phyloP scores from a whole-genome alignment of 2,888 invertebrate species.

The Chelonus formosanus region DNA sequence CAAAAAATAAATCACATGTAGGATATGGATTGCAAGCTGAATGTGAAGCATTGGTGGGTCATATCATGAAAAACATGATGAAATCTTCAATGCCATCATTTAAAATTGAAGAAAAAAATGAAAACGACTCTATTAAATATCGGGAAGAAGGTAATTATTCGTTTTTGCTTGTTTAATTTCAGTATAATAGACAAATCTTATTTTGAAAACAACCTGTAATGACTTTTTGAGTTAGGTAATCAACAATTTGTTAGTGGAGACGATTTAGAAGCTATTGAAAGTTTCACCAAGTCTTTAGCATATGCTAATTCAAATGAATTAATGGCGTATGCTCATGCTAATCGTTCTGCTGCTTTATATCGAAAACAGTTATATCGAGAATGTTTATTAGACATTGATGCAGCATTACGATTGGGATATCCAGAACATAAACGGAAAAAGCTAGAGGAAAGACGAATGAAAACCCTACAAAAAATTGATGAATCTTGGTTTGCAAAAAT shows the following conservation, averaged over 20 bases:
- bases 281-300: slow-evolving; percentile 59
- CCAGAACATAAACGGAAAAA: slow-evolving; percentile 58
- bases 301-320: slow-evolving; percentile 54
- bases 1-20: slow-evolving; percentile 50
- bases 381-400: slow-evolving; percentile 59
- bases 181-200: no score
- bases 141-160: slow-evolving; percentile 57
- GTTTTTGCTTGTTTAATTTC: no score
- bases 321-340: slow-evolving; percentile 60
- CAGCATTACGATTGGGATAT: slow-evolving; percentile 55
- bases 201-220: no score
- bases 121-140: slow-evolving; percentile 53
- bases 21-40: slow-evolving; percentile 61
- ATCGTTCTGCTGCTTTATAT: slow-evolving; percentile 61
- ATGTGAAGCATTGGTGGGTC: slow-evolving; percentile 56
- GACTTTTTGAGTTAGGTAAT: slow-evolving; percentile 1
- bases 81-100: slow-evolving; percentile 55
- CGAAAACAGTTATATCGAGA: slow-evolving; percentile 57
- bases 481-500: slow-evolving; percentile 23
- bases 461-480: slow-evolving; percentile 52
- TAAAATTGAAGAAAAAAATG: slow-evolving; percentile 53
- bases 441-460: slow-evolving; percentile 54
- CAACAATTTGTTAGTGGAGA: slow-evolving; percentile 48
- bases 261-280: slow-evolving; percentile 58
- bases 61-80: slow-evolving; percentile 59